A percentile compares a stretch with the other conserved stretches of the same genome.
phyloP scores from a whole-genome alignment of 2,888 invertebrate genomes.

The Nezara viridula region DNA sequence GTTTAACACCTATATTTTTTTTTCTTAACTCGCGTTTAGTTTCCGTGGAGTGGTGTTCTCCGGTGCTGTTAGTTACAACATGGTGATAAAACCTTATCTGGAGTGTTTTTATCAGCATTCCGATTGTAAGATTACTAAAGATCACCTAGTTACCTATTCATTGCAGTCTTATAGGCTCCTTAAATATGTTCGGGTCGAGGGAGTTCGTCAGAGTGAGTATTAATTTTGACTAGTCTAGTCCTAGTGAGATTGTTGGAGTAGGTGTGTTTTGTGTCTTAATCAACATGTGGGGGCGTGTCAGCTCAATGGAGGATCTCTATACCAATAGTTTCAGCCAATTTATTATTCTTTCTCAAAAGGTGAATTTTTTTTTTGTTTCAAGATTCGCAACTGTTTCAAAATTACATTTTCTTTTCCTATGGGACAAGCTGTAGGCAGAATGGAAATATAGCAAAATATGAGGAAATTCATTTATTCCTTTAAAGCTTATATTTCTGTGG shows the following conservation, averaged over 20 bases:
- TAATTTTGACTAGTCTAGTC: background rate
- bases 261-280: background rate
- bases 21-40: constrained; percentile 8
- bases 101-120: constrained; percentile 38
- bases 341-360: background rate
- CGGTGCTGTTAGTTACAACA: constrained; percentile 31
- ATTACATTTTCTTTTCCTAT: background rate
- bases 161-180: background rate
- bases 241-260: background rate
- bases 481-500: no score
- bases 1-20: constrained; percentile 40
- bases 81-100: constrained; percentile 37
- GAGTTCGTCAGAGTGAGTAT: constrained; percentile 27
- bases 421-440: background rate
- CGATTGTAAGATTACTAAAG: constrained; percentile 38
- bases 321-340: background rate
- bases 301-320: background rate
- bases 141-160: constrained; percentile 34
- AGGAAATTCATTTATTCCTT: no score
- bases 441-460: background rate
- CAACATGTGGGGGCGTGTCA: constrained; percentile 40
- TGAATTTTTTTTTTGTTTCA: background rate
- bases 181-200: constrained; percentile 31
- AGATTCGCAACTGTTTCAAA: background rate
- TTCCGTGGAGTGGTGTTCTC: constrained; percentile 1